phyloP scores from a whole-genome alignment of 2,113 vertebrate genomes.

The Alligator sinensis region DNA sequence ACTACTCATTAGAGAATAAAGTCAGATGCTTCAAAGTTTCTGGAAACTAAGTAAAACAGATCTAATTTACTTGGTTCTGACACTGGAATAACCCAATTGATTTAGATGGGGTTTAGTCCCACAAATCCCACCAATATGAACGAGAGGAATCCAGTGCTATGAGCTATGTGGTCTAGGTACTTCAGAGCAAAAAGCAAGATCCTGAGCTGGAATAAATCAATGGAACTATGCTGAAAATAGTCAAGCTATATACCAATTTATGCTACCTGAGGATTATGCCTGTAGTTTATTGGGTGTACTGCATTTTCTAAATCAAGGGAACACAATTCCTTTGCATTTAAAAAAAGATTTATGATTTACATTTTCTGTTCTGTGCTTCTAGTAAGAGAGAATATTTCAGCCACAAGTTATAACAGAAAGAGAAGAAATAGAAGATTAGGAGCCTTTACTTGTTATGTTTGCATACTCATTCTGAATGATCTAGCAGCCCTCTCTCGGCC shows the following conservation, averaged over 20 bases:
- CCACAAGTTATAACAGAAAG: background rate
- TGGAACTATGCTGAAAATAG: no score
- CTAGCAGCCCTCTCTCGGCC: background rate
- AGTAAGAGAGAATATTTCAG: background rate
- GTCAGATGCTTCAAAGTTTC: background rate
- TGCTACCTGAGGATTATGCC: background rate
- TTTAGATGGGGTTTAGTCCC: background rate
- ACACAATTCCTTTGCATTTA: background rate
- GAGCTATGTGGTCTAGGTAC: background rate
- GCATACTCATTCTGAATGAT: background rate
- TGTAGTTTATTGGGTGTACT: background rate
- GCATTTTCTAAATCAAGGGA: background rate
- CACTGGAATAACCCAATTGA: background rate
- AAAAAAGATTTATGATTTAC: background rate
- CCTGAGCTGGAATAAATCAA: background rate
- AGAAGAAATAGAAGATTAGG: background rate
- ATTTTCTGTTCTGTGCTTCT: background rate
- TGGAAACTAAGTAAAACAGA: background rate
- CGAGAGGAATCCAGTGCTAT: background rate
- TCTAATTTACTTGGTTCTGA: background rate
- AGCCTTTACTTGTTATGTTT: background rate
- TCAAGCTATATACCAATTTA: no score
- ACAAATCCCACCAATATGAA: background rate
- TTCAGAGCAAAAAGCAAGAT: slow-evolving; percentile 1
- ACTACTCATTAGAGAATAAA: background rate